Base-by-base conservation (phyloP, 2,797 vertebrate species). In the Clarias fuscus region DNA sequence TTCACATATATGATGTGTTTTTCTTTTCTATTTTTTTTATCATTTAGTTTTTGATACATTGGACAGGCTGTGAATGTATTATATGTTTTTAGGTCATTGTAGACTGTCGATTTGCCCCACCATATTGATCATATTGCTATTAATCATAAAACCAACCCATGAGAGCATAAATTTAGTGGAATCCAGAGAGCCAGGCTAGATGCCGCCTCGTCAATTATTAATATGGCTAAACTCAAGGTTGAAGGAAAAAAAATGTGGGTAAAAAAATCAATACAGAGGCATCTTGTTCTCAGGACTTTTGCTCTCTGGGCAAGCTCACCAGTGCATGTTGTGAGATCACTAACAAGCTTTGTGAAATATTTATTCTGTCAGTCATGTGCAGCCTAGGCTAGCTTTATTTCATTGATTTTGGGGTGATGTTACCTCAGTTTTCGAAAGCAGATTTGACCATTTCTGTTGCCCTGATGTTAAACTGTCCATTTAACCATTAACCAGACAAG, bases 341-440 rank as follows among this genome's bases (percentile, higher is more conserved):
- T 90, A 86, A 85, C 88, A 86, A 84, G 82, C 86, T 78, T 87
- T 84, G 88, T 91, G 82, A 91, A 90, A 90, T 90, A 91, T 91
- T 91, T 85, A 90, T 91, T 83, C 85, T 85, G 84, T 82, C 88
- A 87, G 84, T 90, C 83, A 79, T 70, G 30, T 62, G 33, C 86
- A 68, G 83, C 65, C 70, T 83, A 17, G 48, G 59, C 72, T 75
- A 56, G 83, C 85, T 71, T 61, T 71, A 79, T 71, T 61, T 67
- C 61, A 85, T 82, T 73, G 80, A 84, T 84, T 65, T 72, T 64
- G 24, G 75, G 61, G 14, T 71, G 73, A 56, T 84, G 82, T 76
- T 78, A 37, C 64, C 37, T 71, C 53, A 20, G 72, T 64, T 87
- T 83, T 68, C 64, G 48, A 40, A 86, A 77, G 17, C 53, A 68